Base-by-base conservation (phyloP, 2,113 vertebrate species). In the Ceyx margarethae region DNA sequence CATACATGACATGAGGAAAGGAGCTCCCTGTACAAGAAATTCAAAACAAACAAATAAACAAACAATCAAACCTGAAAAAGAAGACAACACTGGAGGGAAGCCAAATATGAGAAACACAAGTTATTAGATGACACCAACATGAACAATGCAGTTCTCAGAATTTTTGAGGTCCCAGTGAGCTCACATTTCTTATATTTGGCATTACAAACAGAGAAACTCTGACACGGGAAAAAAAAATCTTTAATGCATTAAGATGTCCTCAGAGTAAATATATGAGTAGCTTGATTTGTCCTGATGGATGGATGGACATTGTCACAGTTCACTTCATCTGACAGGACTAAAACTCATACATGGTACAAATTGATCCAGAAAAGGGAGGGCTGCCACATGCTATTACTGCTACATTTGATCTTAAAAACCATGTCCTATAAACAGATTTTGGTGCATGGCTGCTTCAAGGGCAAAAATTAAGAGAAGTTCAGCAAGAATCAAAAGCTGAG, bases 241-340 rank as follows among this genome's bases (percentile, higher is more conserved):
- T 77, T 60, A 93, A 54, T 37, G 79, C 66, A 89, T 25, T 45
- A 79, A 78, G 45, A 62, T 60, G 51, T 60, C 71, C 75, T 79
- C 8, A 20, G 61, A 92, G 68, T 79, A 85, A 93, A 77, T 67
- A 75, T 90, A 78, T 28, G 91, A 78, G 84, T 37, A 84, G 57
- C 26, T 87, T 90, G 90, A 88, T 95, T 95, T 84, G 71, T 85
- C 86, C 43, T 90, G 94, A 94, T 94, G 85, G 91, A 94, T 96
- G 92, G 85, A 83, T 90, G 90, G 85, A 82, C 57, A 42, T 73
- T 85, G 91, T 73, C 76, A 93, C 83, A 90, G 87, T 92, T 96
- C 89, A 91, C 93, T 95, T 89, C 85, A 94, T 94, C 92, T 91
- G 91, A 94, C 87, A 93, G 61, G 71, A 68, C 69, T 86, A 82